A percentile compares a stretch with the other conserved stretches of the same genome.
Conservation (phyloP, 2,888 invertebrate genomes). For the Lasius platythorax region DNA sequence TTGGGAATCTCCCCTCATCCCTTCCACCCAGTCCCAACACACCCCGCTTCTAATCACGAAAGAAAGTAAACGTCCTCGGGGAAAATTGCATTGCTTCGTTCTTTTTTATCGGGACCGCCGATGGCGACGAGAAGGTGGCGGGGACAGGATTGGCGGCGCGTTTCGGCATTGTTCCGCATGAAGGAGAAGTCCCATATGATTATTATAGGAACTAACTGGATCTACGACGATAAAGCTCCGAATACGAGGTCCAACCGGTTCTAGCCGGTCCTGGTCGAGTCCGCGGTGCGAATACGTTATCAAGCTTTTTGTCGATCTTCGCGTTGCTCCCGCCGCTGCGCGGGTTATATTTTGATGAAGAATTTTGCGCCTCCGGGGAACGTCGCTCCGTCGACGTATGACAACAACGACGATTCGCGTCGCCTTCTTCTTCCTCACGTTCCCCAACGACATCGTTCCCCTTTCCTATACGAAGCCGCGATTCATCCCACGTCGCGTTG, state of each 20-base stretch:
- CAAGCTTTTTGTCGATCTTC: slow-evolving; percentile 76
- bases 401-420: slow-evolving; percentile 30
- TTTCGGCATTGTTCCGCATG: slow-evolving; percentile 22
- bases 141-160: background rate
- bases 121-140: background rate
- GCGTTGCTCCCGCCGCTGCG: slow-evolving; percentile 41
- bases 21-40: slow-evolving; percentile 24
- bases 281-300: slow-evolving; percentile 63
- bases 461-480: slow-evolving; percentile 47
- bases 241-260: slow-evolving; percentile 71
- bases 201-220: slow-evolving; percentile 67
- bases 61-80: slow-evolving; percentile 66
- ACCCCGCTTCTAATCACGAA: slow-evolving; percentile 64
- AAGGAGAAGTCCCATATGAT: slow-evolving; percentile 56
- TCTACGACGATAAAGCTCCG: slow-evolving; percentile 77
- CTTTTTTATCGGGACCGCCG: slow-evolving; percentile 20
- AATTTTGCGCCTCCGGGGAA: slow-evolving; percentile 45
- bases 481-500: slow-evolving; percentile 52
- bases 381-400: slow-evolving; percentile 27
- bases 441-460: slow-evolving; percentile 22
- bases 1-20: slow-evolving; percentile 33
- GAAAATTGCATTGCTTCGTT: slow-evolving; percentile 64
- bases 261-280: slow-evolving; percentile 58
- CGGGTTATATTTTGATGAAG: slow-evolving; percentile 56
- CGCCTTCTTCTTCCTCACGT: background rate